A percentile compares a stretch with the other conserved stretches of the same genome.
Conservation (phyloP, 2,888 invertebrate genomes). For the Ecdyonurus torrentis region DNA sequence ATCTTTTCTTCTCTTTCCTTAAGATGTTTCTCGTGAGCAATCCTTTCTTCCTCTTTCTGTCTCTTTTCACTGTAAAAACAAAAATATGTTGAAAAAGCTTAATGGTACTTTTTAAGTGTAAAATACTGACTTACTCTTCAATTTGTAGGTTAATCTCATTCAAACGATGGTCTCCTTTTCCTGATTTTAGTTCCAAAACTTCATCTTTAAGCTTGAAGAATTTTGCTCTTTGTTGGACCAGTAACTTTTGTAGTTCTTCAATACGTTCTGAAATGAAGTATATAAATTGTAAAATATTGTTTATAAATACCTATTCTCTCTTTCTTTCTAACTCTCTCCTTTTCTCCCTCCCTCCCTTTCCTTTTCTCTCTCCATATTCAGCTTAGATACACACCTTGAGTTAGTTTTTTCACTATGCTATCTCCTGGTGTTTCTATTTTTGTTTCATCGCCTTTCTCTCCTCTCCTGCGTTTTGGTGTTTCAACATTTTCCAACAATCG, state of each 20-base stretch:
- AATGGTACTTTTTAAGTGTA: no score
- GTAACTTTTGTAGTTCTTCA: constrained; percentile 51
- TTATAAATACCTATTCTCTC: neutral
- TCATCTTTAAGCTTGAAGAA: constrained; percentile 55
- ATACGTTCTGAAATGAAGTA: constrained; percentile 42
- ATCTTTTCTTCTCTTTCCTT: constrained; percentile 48
- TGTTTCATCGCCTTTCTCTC: constrained; percentile 31
- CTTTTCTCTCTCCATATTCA: neutral
- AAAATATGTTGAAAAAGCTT: no score
- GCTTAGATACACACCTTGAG: constrained; percentile 26
- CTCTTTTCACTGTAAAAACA: constrained; percentile 39
- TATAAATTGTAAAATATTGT: neutral
- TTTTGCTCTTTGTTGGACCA: constrained; percentile 53
- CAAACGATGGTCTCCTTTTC: constrained; percentile 51
- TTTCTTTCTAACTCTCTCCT: neutral
- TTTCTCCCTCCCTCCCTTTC: neutral
- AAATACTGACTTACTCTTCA: constrained; percentile 37
- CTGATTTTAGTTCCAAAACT: constrained; percentile 35
- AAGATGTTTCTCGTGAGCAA: constrained; percentile 41
- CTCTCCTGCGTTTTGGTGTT: constrained; percentile 63
- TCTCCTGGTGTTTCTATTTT: constrained; percentile 53
- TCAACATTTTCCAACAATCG: constrained; percentile 64
- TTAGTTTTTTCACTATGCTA: constrained; percentile 56
- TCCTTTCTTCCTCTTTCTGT: constrained; percentile 47
- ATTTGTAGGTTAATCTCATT: constrained; percentile 57